Evolutionary conservation across 2,888 invertebrate genomes (phyloP).

Genomic region (Dendrolimus houi): DNA sequence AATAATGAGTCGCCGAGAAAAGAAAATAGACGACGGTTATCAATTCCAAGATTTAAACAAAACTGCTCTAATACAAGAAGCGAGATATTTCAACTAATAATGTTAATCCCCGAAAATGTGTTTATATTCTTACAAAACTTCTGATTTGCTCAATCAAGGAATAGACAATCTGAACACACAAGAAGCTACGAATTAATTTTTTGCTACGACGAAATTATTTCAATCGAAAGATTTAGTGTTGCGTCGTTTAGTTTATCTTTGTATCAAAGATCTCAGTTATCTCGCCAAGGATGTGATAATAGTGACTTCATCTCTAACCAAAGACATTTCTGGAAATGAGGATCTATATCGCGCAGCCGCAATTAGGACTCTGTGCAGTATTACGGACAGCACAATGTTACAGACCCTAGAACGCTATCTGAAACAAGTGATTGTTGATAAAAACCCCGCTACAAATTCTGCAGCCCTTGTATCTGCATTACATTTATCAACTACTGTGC

Average conservation of each 20-base stretch:
- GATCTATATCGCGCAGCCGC: conserved; percentile 94
- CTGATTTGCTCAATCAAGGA: conserved; percentile 96
- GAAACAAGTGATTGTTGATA: conserved; percentile 99
- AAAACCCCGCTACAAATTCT: conserved; percentile 95
- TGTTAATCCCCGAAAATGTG: conserved; percentile 97
- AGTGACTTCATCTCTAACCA: conserved; percentile 97
- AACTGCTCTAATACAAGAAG: conserved; percentile 97
- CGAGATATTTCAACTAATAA: conserved; percentile 97
- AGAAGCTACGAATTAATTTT: conserved; percentile 99
- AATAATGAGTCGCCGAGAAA: conserved; percentile 72
- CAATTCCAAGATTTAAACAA: conserved; percentile 96
- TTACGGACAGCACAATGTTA: conserved; percentile 95
- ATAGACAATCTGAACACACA: conserved; percentile 89
- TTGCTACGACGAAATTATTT: conserved; percentile 99
- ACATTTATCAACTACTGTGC: conserved; percentile 85
- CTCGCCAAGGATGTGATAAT: conserved; percentile 99
- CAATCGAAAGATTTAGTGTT: conserved; percentile 97
- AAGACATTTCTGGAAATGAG: conserved; percentile 97
- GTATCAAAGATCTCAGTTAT: conserved; percentile 94
- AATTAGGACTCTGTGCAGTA: conserved; percentile 96
- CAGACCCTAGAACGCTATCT: conserved; percentile 99
- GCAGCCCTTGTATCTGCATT: conserved; percentile 96
- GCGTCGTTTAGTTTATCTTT: conserved; percentile 96
- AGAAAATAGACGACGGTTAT: conserved; percentile 93
- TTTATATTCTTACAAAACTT: conserved; percentile 96